Evolutionary conservation across 2,888 invertebrate species (phyloP).

Genomic region (Drosophila limbata): DNA sequence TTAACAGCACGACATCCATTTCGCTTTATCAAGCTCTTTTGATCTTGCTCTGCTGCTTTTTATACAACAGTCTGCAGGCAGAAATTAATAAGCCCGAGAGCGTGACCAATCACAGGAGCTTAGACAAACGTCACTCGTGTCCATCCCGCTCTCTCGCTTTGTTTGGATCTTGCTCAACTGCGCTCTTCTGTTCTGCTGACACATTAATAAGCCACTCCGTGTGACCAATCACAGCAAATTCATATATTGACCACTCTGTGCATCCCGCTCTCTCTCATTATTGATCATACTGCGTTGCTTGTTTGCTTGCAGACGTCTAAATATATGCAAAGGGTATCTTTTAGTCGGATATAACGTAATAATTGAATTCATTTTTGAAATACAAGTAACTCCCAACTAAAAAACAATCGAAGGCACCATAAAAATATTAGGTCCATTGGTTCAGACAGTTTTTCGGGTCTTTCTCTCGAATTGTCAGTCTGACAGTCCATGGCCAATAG

Average conservation of each 20-base stretch:
- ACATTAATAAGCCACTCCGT: no score
- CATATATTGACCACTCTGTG: not conserved
- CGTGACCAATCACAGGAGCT: no score
- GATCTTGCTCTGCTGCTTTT: not conserved
- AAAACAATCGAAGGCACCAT: constrained; percentile 54
- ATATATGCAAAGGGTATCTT: not conserved
- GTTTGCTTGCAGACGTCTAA: not conserved
- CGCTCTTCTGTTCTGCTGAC: no score
- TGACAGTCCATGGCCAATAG: constrained; percentile 50
- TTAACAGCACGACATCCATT: not conserved
- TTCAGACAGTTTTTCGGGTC: constrained; percentile 19
- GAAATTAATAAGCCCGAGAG: no score
- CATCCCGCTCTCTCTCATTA: not conserved
- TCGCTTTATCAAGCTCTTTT: not conserved
- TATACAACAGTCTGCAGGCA: no score
- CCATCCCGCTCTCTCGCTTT: no score
- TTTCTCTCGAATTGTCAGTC: constrained; percentile 24
- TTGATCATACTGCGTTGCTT: not conserved
- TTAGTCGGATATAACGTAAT: not conserved
- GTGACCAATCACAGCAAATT: not conserved
- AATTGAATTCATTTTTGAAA: not conserved
- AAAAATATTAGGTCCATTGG: constrained; percentile 42
- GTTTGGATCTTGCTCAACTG: no score
- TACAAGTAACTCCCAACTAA: constrained; percentile 11
- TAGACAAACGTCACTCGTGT: no score